Percentiles rank a stretch among this genome's conserved stretches.
Evolutionary conservation across 1,140 invertebrate species (phyloP).

Genomic region (Papilio glaucus): DNA sequence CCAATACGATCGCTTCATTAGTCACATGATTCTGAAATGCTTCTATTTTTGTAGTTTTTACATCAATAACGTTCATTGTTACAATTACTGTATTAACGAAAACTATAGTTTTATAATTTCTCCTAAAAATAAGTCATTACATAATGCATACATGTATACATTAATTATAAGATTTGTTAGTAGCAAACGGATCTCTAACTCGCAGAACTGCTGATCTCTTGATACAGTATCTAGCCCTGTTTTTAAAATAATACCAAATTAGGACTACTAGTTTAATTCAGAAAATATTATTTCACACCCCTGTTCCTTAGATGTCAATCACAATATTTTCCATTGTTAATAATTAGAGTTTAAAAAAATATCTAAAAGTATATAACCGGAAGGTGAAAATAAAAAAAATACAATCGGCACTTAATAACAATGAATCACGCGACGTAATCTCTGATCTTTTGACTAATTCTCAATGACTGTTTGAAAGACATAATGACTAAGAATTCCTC

Average conservation of each 20-base stretch:
- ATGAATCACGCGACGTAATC: conserved; percentile 4
- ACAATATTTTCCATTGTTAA: background rate
- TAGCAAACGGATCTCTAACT: too few relatives aligned
- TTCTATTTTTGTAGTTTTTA: background rate
- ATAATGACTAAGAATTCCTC: conserved; percentile 5
- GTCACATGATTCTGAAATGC: background rate
- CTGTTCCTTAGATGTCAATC: background rate
- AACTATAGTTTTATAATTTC: background rate
- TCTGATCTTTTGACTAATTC: background rate
- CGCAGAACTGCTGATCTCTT: too few relatives aligned
- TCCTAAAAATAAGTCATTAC: background rate
- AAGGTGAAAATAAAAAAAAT: background rate
- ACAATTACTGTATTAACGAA: background rate
- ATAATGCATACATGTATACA: too few relatives aligned
- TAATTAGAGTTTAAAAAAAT: background rate
- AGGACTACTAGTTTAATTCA: too few relatives aligned
- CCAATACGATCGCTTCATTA: background rate
- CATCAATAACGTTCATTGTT: background rate
- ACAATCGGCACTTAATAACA: background rate
- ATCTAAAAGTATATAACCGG: background rate
- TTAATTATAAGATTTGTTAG: too few relatives aligned
- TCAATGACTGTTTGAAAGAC: background rate
- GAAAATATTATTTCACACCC: background rate
- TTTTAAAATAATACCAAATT: too few relatives aligned
- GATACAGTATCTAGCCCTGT: too few relatives aligned